phyloP scores from a whole-genome alignment of 92 coral and sea anemone species.

The Epizoanthus illoricatus region DNA sequence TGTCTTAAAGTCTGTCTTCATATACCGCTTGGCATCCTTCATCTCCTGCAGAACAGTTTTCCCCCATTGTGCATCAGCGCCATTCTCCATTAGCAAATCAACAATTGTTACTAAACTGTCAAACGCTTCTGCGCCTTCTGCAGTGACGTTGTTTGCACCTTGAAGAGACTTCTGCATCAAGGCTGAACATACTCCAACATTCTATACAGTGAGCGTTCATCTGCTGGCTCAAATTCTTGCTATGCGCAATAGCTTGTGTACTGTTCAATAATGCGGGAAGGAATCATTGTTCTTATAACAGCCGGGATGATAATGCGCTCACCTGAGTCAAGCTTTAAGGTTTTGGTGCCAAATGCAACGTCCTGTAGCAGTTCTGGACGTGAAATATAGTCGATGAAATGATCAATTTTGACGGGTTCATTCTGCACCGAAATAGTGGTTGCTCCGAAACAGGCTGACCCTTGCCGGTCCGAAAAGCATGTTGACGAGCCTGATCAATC shows the following conservation, averaged over 20 bases:
- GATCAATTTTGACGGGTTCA: conserved; percentile 42
- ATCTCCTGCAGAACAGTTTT: background rate
- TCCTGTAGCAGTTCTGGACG: conserved; percentile 59
- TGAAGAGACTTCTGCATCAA: conserved; percentile 60
- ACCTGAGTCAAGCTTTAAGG: conserved; percentile 53
- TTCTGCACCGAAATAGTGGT: conserved; percentile 26
- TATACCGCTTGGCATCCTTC: conserved; percentile 56
- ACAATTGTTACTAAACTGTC: conserved; percentile 38
- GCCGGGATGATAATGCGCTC: conserved; percentile 59
- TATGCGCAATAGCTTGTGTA: conserved; percentile 43
- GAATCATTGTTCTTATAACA: conserved; percentile 55
- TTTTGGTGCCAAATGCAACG: conserved; percentile 59
- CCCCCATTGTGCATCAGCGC: conserved; percentile 33
- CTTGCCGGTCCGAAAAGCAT: conserved; percentile 45
- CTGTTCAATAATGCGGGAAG: conserved; percentile 52
- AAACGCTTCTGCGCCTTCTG: conserved; percentile 47
- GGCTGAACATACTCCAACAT: conserved; percentile 55
- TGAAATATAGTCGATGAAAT: conserved; percentile 53
- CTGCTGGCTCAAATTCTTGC: conserved; percentile 45
- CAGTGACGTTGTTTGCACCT: conserved; percentile 59
- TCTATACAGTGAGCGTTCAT: conserved; percentile 42
- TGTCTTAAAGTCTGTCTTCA: conserved; percentile 60
- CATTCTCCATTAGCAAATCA: conserved; percentile 21
- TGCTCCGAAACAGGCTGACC: conserved; percentile 50
- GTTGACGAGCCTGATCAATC: conserved; percentile 58